Evolutionary conservation across 2,113 vertebrate genomes (phyloP).

Genomic region (Aix galericulata): DNA sequence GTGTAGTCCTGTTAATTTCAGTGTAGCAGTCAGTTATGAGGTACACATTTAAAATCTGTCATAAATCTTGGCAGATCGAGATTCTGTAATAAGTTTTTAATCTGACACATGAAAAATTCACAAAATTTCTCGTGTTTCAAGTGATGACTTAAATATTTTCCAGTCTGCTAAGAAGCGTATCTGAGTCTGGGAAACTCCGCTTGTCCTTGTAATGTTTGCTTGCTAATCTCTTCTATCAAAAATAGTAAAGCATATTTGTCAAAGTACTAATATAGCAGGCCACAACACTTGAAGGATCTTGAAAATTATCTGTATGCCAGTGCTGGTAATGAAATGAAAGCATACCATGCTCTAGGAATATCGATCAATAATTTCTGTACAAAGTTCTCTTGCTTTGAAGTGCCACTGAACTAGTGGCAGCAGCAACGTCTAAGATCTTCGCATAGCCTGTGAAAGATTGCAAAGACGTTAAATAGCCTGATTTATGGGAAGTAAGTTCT

Average conservation of each 20-base stretch:
- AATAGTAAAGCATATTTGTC: not conserved
- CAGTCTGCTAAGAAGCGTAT: not conserved
- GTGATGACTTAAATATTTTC: not conserved
- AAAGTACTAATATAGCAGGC: not conserved
- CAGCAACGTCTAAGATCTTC: not conserved
- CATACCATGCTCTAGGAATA: fast-evolving
- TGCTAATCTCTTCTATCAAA: not conserved
- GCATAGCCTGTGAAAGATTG: not conserved
- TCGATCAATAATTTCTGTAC: not conserved
- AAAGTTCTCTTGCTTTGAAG: not conserved
- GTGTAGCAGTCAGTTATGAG: not conserved
- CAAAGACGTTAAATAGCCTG: not conserved
- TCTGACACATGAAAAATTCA: not conserved
- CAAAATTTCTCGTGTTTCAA: not conserved
- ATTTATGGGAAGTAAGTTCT: not conserved
- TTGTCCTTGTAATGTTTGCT: not conserved
- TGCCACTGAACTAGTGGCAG: not conserved
- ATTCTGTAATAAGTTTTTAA: not conserved
- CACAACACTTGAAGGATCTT: not conserved
- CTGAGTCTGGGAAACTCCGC: not conserved
- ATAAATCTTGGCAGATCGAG: not conserved
- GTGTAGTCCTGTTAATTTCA: not conserved
- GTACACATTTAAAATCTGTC: not conserved
- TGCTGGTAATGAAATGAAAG: not conserved
- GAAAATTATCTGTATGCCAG: not conserved